Evolutionary conservation across 2,888 invertebrate species (phyloP).

Genomic region (Dynastes maya): DNA sequence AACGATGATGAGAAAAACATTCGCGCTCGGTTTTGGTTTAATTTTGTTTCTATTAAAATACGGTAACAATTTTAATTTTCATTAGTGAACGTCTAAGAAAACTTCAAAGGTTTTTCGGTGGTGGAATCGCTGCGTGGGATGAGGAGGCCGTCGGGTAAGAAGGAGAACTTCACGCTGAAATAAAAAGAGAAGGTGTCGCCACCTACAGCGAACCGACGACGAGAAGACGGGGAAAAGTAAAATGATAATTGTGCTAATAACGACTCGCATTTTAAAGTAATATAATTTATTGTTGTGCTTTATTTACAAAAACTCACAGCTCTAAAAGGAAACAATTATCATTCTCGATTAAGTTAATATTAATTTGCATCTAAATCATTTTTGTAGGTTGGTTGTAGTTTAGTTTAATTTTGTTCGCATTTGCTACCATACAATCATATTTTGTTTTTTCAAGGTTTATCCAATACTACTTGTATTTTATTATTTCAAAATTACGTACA

Average conservation of each 20-base stretch:
- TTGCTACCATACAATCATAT: neutral
- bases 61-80: slow-evolving; percentile 65
- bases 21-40: slow-evolving; percentile 65
- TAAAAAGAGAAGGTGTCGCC: slow-evolving; percentile 18
- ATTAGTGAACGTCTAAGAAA: slow-evolving; percentile 62
- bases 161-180: slow-evolving; percentile 21
- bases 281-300: slow-evolving; percentile 67
- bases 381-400: slow-evolving; percentile 8
- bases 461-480: neutral
- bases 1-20: slow-evolving; percentile 64
- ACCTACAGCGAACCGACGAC: neutral
- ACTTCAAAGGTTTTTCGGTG: slow-evolving; percentile 55
- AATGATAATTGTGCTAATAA: slow-evolving; percentile 44
- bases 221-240: neutral
- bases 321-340: slow-evolving; percentile 65
- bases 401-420: slow-evolving; percentile 1
- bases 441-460: too few species aligned
- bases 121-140: slow-evolving; percentile 20
- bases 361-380: slow-evolving; percentile 31
- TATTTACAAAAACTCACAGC: slow-evolving; percentile 71
- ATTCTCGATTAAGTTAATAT: slow-evolving; percentile 54
- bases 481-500: slow-evolving; percentile 31
- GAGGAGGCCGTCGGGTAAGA: slow-evolving; percentile 8
- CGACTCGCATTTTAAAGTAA: slow-evolving; percentile 57
- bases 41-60: slow-evolving; percentile 64